Evolutionary conservation across 2,113 vertebrate species (phyloP), one percentile per base, ranked within the genome.

Genomic region (Girardinichthys multiradiatus): DNA sequence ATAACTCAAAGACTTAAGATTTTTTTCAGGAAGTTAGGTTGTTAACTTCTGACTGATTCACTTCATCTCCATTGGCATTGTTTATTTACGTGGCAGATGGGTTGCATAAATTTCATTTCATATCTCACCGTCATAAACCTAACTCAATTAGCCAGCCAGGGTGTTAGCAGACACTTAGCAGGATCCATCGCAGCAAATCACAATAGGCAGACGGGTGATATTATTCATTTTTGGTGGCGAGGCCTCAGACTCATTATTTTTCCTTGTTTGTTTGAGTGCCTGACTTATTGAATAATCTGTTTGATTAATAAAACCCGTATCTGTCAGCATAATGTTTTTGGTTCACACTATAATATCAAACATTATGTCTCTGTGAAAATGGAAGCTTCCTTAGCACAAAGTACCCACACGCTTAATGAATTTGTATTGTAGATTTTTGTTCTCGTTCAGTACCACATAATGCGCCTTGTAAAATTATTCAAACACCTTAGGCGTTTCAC

Each of bases 11-110:
- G 68, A 84, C 68, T 51, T 1, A 68, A 86, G 76, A 84, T 81
- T 82, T 51, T n/a, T 54, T 54, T 87, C 73, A 79, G 82, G 86
- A 92, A 90, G 82, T 82, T 74, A 79, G 79, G 82, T 76, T 68
- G 85, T 90, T 90, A 77, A 86, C 86, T 87, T 87, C 71, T 82
- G 76, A 90, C 79, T 73, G 81, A 79, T 82, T 83, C 84, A 61
- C 86, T 84, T 83, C 71, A 80, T 90, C 81, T 83, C 70, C 35
- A 70, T 77, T 6, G 24, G 64, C 77, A 70, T 77, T 90, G 89
- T 90, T 92, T 92, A 84, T 92, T 89, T 91, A 91, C 75, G 77
- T 80, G 79, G 85, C 93, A 93, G 90, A 93, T 88, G 90, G 87
- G 74, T 83, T 81, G 79, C 87, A 90, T 87, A 84, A 72, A 93